Evolutionary conservation across 1,140 invertebrate species (phyloP).

Genomic region (Drosophila nasuta): DNA sequence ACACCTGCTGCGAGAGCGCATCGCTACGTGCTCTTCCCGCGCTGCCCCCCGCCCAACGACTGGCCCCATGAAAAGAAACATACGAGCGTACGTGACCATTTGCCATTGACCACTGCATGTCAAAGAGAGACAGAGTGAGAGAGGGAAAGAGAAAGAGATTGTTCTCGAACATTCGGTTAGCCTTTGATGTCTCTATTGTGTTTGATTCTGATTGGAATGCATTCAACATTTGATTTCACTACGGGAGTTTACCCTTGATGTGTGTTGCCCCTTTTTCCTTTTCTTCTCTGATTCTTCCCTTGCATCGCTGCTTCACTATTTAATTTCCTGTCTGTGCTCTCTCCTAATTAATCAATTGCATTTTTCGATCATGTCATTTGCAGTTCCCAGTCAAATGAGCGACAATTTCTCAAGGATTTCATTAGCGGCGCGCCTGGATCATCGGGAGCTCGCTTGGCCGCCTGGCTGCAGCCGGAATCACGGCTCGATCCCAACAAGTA

Average conservation of each 20-base stretch:
- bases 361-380: conserved; percentile 15
- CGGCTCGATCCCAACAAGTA: conserved; percentile 92
- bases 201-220: conserved; percentile 22
- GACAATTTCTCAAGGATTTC: conserved; percentile 97
- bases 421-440: conserved; percentile 93
- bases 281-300: not conserved
- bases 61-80: conserved; percentile 1
- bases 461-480: conserved; percentile 97
- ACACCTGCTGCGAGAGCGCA: conserved; percentile 37
- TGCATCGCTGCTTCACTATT: no score
- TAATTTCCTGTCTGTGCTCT: conserved; percentile 6
- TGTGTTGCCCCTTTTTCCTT: not conserved
- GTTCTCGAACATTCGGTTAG: not conserved
- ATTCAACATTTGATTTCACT: not conserved
- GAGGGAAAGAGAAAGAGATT: not conserved
- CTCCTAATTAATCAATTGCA: not conserved
- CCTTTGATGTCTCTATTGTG: conserved; percentile 22
- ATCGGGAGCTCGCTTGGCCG: conserved; percentile 95
- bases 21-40: conserved; percentile 37
- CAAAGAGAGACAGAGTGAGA: conserved; percentile 10
- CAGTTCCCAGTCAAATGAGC: conserved; percentile 94
- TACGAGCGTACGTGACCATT: conserved; percentile 31
- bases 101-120: not conserved
- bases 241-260: not conserved
- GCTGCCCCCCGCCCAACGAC: not conserved